Base-by-base conservation (phyloP, 2,113 vertebrate genomes). In the Sinocyclocheilus anshuiensis region DNA sequence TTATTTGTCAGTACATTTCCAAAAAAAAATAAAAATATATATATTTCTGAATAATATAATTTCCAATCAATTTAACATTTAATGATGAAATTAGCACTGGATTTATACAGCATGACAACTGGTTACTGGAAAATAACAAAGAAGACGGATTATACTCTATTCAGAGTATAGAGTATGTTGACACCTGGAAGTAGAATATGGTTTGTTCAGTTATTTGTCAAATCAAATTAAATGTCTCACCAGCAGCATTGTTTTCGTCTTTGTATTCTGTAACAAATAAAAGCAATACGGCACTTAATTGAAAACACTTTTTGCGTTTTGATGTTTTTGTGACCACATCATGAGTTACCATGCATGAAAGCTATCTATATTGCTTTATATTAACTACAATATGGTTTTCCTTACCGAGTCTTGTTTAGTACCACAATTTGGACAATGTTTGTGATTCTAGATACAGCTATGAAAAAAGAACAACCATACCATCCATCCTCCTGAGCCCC, bases 201-300 rank as follows among this genome's bases (percentile, higher is more conserved):
- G 26, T 33, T 55, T 78, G 26, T 55, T 20, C 1, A 55, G 50
- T 55, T 33, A 57, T 29, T 33, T 33, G 50, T 78, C 29, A 53
- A 59, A 78, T 18, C 50, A 22, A 59, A 57, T 36, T 1, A 78
- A 78, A 55, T 77, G 50, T 77, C 2, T 57, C 55, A 59, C 9
- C 18, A 33, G 24, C 53, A 18, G 33, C 26, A 20, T 59, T 39
- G 55, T 61, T 61, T 13, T 63, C 61, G 1, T 48, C 24, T 22
- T 33, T 81, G 39, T 67, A 67, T 63, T 80, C 22, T 63, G 29
- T 45, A 63, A 15, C n/a, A 48, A 45, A 81, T 81, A 81, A 81
- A 81, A 81, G 39, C 79, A 81, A 81, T 67, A 20, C 18, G 39
- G 6, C 74, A 26, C 42, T 26, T 76, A 76, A 76, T 7, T 76